A percentile compares a stretch with the other conserved stretches of the same genome.
Conservation (phyloP, 2,797 vertebrate genomes). For the Arrhamphus sclerolepis region DNA sequence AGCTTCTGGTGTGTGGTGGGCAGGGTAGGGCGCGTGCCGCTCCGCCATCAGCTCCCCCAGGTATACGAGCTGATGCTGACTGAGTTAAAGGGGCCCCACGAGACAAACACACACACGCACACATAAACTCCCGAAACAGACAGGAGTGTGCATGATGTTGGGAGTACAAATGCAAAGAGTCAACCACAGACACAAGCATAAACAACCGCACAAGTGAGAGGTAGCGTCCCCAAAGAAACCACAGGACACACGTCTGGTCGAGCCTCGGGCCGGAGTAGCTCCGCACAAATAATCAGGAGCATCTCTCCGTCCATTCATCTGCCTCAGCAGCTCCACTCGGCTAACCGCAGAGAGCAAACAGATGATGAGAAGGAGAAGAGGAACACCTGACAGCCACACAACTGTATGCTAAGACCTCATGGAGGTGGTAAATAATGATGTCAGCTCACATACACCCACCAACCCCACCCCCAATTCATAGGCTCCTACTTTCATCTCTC, state of each 20-base stretch:
- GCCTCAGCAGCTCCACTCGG: conserved; percentile 37
- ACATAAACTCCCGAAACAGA: conserved; percentile 38
- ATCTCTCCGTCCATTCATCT: conserved; percentile 56
- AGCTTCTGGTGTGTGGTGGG: conserved; percentile 85
- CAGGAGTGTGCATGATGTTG: conserved; percentile 31
- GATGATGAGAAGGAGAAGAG: conserved; percentile 38
- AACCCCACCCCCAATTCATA: conserved; percentile 30
- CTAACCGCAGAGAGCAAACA: conserved; percentile 73
- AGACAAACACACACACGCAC: conserved; percentile 52
- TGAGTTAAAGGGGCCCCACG: conserved; percentile 71
- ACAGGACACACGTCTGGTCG: conserved; percentile 60
- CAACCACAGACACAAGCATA: conserved; percentile 59
- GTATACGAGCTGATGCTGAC: conserved; percentile 78
- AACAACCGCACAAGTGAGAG: conserved; percentile 49
- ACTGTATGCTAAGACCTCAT: conserved; percentile 63
- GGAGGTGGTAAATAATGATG: conserved; percentile 66
- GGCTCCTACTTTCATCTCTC: conserved; percentile 52
- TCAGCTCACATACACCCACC: conserved; percentile 40
- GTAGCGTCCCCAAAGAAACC: conserved; percentile 70
- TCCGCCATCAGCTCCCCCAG: conserved; percentile 77
- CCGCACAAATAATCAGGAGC: conserved; percentile 58
- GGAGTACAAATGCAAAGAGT: conserved; percentile 49
- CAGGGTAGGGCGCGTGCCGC: conserved; percentile 77
- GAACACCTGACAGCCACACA: conserved; percentile 66
- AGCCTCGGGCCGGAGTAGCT: conserved; percentile 36